A percentile compares a stretch with the other conserved stretches of the same genome.
Conservation (phyloP, 37 sponge, comb jelly and placozoan species). For the Sycon ciliatum region DNA sequence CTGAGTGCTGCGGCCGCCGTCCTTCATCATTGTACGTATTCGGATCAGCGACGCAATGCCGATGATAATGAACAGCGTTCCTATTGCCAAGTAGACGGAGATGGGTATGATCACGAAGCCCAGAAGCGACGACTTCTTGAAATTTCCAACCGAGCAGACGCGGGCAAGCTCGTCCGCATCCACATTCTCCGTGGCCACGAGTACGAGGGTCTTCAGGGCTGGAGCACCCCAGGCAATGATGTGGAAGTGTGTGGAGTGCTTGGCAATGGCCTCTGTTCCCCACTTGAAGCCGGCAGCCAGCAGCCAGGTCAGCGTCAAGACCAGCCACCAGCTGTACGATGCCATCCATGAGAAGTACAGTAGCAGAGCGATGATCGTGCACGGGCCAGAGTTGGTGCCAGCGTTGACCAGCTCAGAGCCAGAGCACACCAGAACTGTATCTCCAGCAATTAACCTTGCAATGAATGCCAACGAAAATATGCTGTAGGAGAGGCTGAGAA, state of each 20-base stretch:
- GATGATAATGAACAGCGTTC: slow-evolving; percentile 37
- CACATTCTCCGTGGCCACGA: slow-evolving; percentile 35
- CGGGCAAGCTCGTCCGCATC: slow-evolving; percentile 63
- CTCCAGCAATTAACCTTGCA: slow-evolving; percentile 43
- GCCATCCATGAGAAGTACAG: slow-evolving; percentile 71
- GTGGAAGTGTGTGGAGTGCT: slow-evolving; percentile 60
- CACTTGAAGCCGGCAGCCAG: slow-evolving; percentile 69
- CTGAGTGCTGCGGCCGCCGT: slow-evolving; percentile 43
- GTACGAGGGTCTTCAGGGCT: slow-evolving; percentile 47
- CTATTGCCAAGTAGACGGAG: slow-evolving; percentile 25
- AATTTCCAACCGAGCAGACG: slow-evolving; percentile 40
- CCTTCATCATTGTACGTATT: slow-evolving; percentile 45
- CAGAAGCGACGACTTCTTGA: slow-evolving; percentile 41
- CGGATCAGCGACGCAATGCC: slow-evolving; percentile 48
- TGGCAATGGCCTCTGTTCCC: slow-evolving; percentile 72
- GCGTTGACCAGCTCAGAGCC: slow-evolving; percentile 24
- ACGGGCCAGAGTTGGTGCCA: slow-evolving; percentile 33
- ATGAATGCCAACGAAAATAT: slow-evolving; percentile 60
- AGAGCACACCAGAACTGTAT: slow-evolving; percentile 43
- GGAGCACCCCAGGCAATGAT: slow-evolving; percentile 61
- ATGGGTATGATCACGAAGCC: slow-evolving; percentile 64
- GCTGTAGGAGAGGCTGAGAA: slow-evolving; percentile 55
- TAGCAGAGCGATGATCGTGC: slow-evolving; percentile 42
- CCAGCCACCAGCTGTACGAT: slow-evolving; percentile 75
- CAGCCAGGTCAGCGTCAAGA: slow-evolving; percentile 77